Evolutionary conservation across 2,113 vertebrate species (phyloP), one percentile per base, ranked within the genome.

Genomic region (Sinocyclocheilus grahami): DNA sequence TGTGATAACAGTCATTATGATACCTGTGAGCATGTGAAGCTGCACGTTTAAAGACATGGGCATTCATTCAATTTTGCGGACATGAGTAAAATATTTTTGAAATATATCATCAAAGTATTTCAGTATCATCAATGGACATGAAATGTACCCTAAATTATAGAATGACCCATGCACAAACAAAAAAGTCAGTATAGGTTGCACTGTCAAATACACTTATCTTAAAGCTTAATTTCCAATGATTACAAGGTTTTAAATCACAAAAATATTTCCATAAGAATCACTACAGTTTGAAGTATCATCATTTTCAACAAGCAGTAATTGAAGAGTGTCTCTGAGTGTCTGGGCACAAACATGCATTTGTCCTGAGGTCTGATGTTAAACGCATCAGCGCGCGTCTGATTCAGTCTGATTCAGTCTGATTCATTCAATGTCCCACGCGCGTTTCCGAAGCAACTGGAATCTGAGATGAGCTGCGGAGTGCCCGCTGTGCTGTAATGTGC

Each of bases 381-480:
- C 93, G 94, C 3, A 74, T 74, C 71, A 42, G 71, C 5, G 3
- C 10, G 1, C 37, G 10, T 74, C 37, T 30, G 37, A 30, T 71
- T 37, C 67, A 9, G 30, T 71, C 67, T 71, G 67, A 71, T 37
- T 9, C 65, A 69, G 1, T 27, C 27, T 27, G 67, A 71, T 37
- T 9, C 65, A 69, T 8, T 33, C 30, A 69, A 69, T 8, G 65
- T 97, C 96, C 94, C 96, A 95, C 69, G 94, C 95, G 95, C 95
- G 96, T 96, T 95, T 95, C 96, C 94, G 96, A 97, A 97, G 95
- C 96, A 96, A 93, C 95, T 84, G 95, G 96, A 96, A 96, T 94
- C 96, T 96, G 95, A 97, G 97, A 97, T 95, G 96, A 96, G 97
- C 93, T 22, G 33, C 96, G 95, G 97, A 98, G 97, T 94, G 96